Conservation (phyloP, 2,113 vertebrate species). For the Callopanchax toddi region DNA sequence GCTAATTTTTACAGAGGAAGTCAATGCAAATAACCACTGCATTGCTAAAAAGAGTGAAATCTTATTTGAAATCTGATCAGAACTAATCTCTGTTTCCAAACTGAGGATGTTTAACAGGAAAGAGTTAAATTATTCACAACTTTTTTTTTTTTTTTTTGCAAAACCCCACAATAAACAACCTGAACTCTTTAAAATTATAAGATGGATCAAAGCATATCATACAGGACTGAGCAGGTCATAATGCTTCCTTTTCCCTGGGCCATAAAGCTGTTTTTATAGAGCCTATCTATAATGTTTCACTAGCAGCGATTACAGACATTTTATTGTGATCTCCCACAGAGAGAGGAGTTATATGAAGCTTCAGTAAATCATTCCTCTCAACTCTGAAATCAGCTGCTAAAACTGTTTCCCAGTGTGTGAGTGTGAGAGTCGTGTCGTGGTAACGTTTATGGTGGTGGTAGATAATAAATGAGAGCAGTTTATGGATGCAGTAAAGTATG, state of each 20-base stretch:
- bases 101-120: no score
- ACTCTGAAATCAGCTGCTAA: constrained; percentile 35
- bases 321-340: constrained; percentile 74
- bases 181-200: constrained; percentile 40
- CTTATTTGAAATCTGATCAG: no score
- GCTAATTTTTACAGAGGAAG: no score
- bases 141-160: no score
- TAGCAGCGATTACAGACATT: constrained; percentile 75
- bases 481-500: constrained; percentile 81
- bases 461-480: constrained; percentile 81
- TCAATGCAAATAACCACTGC: no score
- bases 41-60: no score
- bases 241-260: constrained; percentile 43
- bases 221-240: constrained; percentile 48
- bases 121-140: no score
- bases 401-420: constrained; percentile 47
- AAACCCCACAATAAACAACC: no score
- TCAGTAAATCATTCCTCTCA: constrained; percentile 78
- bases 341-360: constrained; percentile 76
- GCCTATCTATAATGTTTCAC: constrained; percentile 77
- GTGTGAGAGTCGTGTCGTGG: constrained; percentile 52
- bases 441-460: constrained; percentile 76
- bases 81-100: no score
- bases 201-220: constrained; percentile 53
- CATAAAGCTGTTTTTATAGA: constrained; percentile 82